Evolutionary conservation across 1,140 invertebrate genomes (phyloP).

Genomic region (Mya arenaria): DNA sequence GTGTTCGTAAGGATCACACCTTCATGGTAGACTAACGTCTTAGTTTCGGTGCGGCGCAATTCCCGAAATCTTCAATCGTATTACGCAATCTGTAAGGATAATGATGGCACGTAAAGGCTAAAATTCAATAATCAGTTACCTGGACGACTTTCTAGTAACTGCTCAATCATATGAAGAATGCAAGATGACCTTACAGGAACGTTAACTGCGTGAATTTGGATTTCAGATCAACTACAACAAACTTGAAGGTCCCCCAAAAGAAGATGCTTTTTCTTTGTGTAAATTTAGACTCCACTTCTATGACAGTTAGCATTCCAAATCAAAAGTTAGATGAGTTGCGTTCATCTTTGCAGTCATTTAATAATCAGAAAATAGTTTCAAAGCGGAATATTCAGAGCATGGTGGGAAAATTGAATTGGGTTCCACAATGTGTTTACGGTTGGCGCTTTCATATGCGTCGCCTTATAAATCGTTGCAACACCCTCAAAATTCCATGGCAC

Average conservation of each 20-base stretch:
- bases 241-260: slow-evolving; percentile 8
- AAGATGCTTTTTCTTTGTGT: slow-evolving; percentile 16
- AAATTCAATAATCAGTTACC: neutral
- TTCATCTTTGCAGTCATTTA: neutral
- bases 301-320: neutral
- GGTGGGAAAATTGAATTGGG: slow-evolving; percentile 5
- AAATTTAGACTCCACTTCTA: neutral
- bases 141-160: slow-evolving; percentile 41
- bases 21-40: neutral
- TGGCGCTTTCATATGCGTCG: neutral
- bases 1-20: neutral
- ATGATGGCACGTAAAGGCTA: neutral
- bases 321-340: neutral
- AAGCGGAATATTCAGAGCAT: neutral
- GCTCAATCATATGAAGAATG: slow-evolving; percentile 30
- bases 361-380: neutral
- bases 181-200: neutral
- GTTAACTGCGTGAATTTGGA: slow-evolving; percentile 7
- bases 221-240: slow-evolving; percentile 42
- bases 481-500: neutral
- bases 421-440: neutral
- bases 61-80: neutral
- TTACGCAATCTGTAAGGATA: neutral
- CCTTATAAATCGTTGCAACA: neutral
- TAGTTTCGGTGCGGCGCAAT: neutral